A percentile compares a stretch with the other conserved stretches of the same genome.
These are phyloP conservation scores for Aplodontia rufa DNA, from an alignment of 2,113 vertebrate genomes.

Conservation along the genomic window DNA sequence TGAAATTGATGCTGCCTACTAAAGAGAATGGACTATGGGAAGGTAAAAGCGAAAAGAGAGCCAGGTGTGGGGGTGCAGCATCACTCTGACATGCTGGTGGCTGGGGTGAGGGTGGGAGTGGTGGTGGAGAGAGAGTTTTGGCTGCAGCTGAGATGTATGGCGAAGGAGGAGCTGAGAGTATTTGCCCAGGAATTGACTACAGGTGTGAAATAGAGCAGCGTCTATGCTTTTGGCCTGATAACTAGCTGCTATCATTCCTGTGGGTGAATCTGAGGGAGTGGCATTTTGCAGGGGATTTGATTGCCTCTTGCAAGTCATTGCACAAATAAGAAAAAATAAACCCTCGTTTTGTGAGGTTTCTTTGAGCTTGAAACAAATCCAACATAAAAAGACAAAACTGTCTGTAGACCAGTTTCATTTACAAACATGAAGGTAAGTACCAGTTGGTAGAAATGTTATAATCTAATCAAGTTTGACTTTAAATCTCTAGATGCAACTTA, in stretches of 20 bases:
- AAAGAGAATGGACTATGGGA: not conserved
- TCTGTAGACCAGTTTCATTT: not conserved
- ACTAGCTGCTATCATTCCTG: not conserved
- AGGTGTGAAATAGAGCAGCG: not conserved
- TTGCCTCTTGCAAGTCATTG: not conserved
- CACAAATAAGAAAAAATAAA: not conserved
- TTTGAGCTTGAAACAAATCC: not conserved
- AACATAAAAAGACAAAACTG: not conserved
- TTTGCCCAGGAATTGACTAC: not conserved
- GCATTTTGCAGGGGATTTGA: not conserved
- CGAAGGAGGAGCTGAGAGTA: not conserved
- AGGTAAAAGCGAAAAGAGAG: not conserved
- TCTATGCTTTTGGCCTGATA: not conserved
- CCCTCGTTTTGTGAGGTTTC: not conserved
- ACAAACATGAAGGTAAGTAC: not conserved
- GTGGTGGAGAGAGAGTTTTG: not conserved
- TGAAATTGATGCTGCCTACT: not conserved
- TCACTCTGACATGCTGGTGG: not conserved
- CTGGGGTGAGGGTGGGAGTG: not conserved
- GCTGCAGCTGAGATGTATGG: not conserved
- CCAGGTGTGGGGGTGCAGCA: fast-evolving
- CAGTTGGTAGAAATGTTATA: not conserved
- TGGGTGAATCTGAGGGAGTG: not conserved
- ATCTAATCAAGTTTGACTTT: not conserved
- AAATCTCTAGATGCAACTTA: slow-evolving; percentile 14